Evolutionary conservation across 2,113 vertebrate genomes (phyloP), one percentile per base, ranked within the genome.

Genomic region (Conger conger): DNA sequence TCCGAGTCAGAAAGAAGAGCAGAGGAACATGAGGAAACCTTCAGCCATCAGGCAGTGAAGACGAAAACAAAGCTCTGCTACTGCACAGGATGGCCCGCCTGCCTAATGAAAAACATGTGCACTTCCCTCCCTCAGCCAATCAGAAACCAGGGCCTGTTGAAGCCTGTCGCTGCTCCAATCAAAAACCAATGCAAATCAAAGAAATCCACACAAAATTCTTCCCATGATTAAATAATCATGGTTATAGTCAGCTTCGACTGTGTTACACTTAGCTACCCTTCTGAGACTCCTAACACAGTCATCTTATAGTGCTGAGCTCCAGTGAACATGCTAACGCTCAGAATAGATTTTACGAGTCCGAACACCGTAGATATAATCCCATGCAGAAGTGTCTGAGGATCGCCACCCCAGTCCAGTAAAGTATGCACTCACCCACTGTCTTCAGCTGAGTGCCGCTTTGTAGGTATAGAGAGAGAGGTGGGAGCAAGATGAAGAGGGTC

Each of bases 31-130:
- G 27, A 45, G 68, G 68, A 17, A 60, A 38, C 33, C 18, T 73
- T 38, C 80, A 1, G 38, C 82, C 78, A 86, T 38, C 76, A 63
- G 73, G 81, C 73, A 30, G 63, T 50, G 54, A 53, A 86, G 68
- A 40, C 84, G 81, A 80, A 83, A 80, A 86, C 38, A 85, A 40
- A 54, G 85, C 85, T 35, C 45, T 88, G 90, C 90, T 91, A 86
- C 88, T 90, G 86, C 57, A 33, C 83, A 81, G 87, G 83, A 76
- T 79, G 45, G 50, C 89, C 90, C 87, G 79, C 83, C 87, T 83
- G 76, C 89, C 85, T 95, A 94, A 94, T 93, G 88, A 93, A 90
- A 88, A 94, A 92, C 93, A 93, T 92, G 93, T 94, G 93, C 90
- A 87, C 87, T 87, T 82, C 79, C 86, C 89, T 87, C 86, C 82